Conservation (phyloP, 2,888 invertebrate genomes). For the Drosophila vallismaia region DNA sequence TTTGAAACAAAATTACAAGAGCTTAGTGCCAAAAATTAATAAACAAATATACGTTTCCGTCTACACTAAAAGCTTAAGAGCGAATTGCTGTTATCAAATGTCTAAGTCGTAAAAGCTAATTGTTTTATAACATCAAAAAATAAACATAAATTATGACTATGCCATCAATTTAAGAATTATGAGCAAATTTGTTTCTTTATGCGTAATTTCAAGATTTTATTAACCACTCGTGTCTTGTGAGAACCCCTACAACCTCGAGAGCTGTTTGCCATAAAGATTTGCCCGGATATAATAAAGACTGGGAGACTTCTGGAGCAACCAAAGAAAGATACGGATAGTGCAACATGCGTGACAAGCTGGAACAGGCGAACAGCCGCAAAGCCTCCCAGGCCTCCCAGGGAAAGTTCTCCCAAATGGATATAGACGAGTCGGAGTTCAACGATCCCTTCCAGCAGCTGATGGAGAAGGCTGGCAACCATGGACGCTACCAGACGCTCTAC, state of each 20-base stretch:
- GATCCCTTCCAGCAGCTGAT: constrained; percentile 85
- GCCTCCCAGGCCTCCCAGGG: constrained; percentile 40
- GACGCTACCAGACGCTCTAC: constrained; percentile 85
- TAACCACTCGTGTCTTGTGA: constrained; percentile 12
- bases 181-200: constrained; percentile 21
- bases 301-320: not conserved
- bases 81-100: not conserved
- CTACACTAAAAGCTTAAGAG: not conserved
- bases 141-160: not conserved
- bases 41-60: not conserved
- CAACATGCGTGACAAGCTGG: constrained; percentile 59
- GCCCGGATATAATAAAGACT: constrained; percentile 3
- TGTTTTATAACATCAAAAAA: not conserved
- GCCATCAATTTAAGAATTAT: not conserved
- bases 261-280: constrained; percentile 47
- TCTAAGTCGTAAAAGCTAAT: not conserved
- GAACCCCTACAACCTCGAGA: constrained; percentile 1
- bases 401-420: constrained; percentile 54
- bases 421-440: constrained; percentile 66
- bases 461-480: constrained; percentile 85
- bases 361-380: constrained; percentile 52
- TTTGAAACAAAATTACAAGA: not conserved
- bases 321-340: constrained; percentile 3
- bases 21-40: no score
- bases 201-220: constrained; percentile 30